Percentiles rank a stretch among this genome's conserved stretches.
These are phyloP conservation scores for Morone saxatilis DNA, from an alignment of 2,113 vertebrate genomes.

Conservation along the genomic window DNA sequence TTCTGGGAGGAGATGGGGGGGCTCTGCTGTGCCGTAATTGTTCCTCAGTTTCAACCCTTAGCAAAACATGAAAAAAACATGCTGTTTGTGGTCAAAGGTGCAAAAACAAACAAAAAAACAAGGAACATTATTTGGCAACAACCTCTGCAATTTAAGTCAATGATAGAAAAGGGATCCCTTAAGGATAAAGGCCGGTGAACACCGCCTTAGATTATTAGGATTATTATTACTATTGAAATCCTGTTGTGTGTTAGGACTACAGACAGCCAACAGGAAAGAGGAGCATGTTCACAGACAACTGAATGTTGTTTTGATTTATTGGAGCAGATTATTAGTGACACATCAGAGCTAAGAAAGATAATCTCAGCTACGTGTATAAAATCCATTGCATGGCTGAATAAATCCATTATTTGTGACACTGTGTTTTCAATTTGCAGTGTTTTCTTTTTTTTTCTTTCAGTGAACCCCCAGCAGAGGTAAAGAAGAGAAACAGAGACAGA, in stretches of 20 bases:
- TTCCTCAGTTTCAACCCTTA: too few species aligned
- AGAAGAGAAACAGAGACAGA: background rate
- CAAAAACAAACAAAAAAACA: too few species aligned
- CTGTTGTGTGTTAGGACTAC: background rate
- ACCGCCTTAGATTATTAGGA: too few species aligned
- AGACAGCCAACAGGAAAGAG: background rate
- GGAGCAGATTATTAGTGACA: background rate
- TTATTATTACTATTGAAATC: background rate
- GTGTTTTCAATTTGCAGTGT: background rate
- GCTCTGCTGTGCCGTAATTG: too few species aligned
- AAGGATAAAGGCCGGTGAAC: too few species aligned
- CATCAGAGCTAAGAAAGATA: background rate
- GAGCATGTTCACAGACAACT: background rate
- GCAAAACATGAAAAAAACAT: too few species aligned
- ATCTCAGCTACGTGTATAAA: background rate
- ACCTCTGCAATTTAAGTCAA: too few species aligned
- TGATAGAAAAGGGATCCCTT: too few species aligned
- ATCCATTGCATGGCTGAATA: background rate
- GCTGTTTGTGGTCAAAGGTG: too few species aligned
- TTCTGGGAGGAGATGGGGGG: too few species aligned
- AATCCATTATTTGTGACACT: background rate
- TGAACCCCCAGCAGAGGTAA: background rate
- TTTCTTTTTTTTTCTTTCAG: background rate
- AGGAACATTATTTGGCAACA: too few species aligned
- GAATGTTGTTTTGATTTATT: background rate